These are phyloP conservation scores for Mus spicilegus DNA, from an alignment of 2,113 vertebrate genomes.

Conservation along the genomic window DNA sequence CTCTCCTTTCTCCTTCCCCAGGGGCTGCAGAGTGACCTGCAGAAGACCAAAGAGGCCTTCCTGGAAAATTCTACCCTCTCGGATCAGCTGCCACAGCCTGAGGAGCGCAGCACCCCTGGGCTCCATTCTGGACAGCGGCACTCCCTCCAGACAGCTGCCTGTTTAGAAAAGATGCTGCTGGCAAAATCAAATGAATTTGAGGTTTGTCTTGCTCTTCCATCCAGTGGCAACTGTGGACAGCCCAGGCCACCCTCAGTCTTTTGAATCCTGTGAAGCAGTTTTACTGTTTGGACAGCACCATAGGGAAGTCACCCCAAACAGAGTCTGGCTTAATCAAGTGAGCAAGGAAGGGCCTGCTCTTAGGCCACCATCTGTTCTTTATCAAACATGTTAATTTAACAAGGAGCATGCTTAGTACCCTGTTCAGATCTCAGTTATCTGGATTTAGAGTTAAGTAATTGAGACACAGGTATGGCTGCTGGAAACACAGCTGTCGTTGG, in stretches of 20 bases:
- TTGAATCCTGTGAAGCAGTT: background rate
- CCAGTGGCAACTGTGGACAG: background rate
- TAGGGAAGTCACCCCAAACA: background rate
- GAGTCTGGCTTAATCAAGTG: background rate
- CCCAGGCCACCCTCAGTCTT: background rate
- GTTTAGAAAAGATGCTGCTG: constrained; percentile 86
- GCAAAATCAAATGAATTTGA: constrained; percentile 87
- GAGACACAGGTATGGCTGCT: background rate
- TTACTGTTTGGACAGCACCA: background rate
- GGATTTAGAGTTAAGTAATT: background rate
- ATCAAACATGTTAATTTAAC: background rate
- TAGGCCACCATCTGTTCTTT: background rate
- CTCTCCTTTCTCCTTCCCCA: constrained; percentile 76
- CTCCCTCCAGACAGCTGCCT: constrained; percentile 86
- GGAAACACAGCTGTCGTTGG: background rate
- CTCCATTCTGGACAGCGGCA: constrained; percentile 87
- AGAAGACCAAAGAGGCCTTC: constrained; percentile 82
- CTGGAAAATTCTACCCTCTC: constrained; percentile 85
- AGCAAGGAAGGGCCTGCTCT: background rate
- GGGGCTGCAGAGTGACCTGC: constrained; percentile 85
- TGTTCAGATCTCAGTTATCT: background rate
- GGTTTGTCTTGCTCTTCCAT: constrained; percentile 84
- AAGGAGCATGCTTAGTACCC: background rate
- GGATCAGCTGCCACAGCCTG: constrained; percentile 83
- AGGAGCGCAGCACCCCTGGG: constrained; percentile 79